Evolutionary conservation across 2,888 invertebrate species (phyloP).

Genomic region (Bellardia pandia): DNA sequence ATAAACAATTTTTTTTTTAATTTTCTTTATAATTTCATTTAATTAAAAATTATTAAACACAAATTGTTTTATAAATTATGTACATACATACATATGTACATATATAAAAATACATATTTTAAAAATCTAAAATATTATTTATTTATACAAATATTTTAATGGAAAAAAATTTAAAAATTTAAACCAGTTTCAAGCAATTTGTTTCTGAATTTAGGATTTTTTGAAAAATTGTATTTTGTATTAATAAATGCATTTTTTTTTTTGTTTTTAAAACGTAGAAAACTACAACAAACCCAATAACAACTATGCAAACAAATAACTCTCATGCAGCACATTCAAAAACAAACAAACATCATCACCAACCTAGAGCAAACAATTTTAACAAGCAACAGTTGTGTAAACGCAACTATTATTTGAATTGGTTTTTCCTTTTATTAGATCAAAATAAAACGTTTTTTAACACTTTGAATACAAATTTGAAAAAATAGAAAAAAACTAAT

Average conservation of each 20-base stretch:
- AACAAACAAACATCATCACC: constrained; percentile 39
- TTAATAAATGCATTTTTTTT: constrained; percentile 34
- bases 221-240: background rate
- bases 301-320: constrained; percentile 32
- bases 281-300: constrained; percentile 40
- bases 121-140: background rate
- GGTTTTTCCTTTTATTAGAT: constrained; percentile 13
- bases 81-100: too few species aligned
- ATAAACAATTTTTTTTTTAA: background rate
- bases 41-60: background rate
- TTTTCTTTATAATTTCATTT: background rate
- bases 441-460: constrained; percentile 62
- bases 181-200: constrained; percentile 54
- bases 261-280: constrained; percentile 2
- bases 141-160: background rate
- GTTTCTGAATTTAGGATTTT: constrained; percentile 1
- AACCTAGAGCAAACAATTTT: constrained; percentile 41
- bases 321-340: background rate
- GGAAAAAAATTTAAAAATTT: constrained; percentile 5
- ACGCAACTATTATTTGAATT: constrained; percentile 25
- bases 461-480: constrained; percentile 47
- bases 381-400: constrained; percentile 70
- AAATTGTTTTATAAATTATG: too few species aligned
- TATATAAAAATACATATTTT: constrained; percentile 1
- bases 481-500: constrained; percentile 7